phyloP scores from a whole-genome alignment of 2,888 invertebrate genomes.

The Melieria picta region DNA sequence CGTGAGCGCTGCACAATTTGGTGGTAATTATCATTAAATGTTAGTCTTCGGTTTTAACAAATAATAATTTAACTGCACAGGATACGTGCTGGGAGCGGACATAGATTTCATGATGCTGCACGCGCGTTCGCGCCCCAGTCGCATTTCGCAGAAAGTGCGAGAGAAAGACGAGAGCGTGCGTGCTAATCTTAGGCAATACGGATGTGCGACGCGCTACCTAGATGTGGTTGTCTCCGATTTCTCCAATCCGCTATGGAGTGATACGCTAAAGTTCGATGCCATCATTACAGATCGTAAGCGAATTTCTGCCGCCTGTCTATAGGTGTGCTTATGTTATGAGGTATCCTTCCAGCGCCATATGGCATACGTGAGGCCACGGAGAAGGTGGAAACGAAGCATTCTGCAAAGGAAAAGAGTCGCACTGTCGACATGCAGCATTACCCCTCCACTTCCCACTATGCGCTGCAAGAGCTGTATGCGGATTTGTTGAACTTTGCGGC shows the following conservation, averaged over 20 bases:
- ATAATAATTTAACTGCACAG: slow-evolving; percentile 29
- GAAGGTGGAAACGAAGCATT: slow-evolving; percentile 69
- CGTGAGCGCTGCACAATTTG: slow-evolving; percentile 90
- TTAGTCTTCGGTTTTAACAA: neutral
- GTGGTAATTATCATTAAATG: slow-evolving; percentile 66
- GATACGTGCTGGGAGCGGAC: slow-evolving; percentile 86
- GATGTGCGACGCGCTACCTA: slow-evolving; percentile 77
- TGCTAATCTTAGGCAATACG: slow-evolving; percentile 91
- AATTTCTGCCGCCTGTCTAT: neutral
- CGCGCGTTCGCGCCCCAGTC: slow-evolving; percentile 82
- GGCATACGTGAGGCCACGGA: slow-evolving; percentile 95
- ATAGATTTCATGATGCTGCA: slow-evolving; percentile 96
- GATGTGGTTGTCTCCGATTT: slow-evolving; percentile 94
- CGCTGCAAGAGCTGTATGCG: slow-evolving; percentile 80
- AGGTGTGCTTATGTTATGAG: neutral
- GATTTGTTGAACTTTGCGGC: slow-evolving; percentile 89
- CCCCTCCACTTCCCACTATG: slow-evolving; percentile 88
- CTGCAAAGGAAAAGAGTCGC: slow-evolving; percentile 69
- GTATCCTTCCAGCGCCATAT: slow-evolving; percentile 83
- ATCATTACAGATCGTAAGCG: slow-evolving; percentile 95
- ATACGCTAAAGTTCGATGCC: slow-evolving; percentile 80
- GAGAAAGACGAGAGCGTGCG: slow-evolving; percentile 87
- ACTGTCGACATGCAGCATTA: slow-evolving; percentile 77
- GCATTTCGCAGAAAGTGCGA: slow-evolving; percentile 81
- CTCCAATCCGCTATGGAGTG: slow-evolving; percentile 82